These are phyloP conservation scores for Murina feae DNA, from an alignment of 2,113 vertebrate genomes.

Conservation along the genomic window DNA sequence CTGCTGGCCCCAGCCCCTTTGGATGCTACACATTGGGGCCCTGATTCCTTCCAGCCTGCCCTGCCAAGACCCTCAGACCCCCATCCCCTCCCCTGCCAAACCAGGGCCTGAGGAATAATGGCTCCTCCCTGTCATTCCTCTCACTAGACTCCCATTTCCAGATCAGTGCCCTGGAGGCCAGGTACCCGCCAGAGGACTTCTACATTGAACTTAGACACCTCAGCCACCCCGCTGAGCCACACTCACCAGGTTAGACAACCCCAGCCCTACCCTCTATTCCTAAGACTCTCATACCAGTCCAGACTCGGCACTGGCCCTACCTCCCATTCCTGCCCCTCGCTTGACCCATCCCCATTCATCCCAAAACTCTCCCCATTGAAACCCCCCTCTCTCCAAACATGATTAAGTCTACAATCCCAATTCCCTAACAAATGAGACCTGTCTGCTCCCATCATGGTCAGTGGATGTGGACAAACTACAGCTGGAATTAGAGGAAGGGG, in stretches of 20 bases:
- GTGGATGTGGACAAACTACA: not conserved
- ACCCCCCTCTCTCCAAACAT: not conserved
- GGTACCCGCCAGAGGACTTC: constrained; percentile 75
- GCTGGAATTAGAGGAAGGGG: not conserved
- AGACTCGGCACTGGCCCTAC: not conserved
- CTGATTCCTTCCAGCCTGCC: not conserved
- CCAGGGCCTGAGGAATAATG: constrained; percentile 67
- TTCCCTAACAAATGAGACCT: not conserved
- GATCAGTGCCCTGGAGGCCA: constrained; percentile 78
- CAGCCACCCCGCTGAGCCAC: constrained; percentile 66
- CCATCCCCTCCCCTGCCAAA: not conserved
- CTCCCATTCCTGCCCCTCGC: not conserved
- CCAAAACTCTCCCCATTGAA: not conserved
- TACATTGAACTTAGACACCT: constrained; percentile 79
- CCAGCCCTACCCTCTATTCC: not conserved
- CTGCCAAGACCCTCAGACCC: not conserved
- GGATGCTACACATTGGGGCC: not conserved
- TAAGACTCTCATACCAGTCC: not conserved
- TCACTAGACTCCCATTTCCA: constrained; percentile 79
- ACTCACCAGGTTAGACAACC: constrained; percentile 71
- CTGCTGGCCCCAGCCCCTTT: not conserved
- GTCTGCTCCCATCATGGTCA: not conserved
- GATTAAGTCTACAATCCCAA: not conserved
- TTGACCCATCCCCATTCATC: not conserved
- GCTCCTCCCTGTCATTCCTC: constrained; percentile 77